Evolutionary conservation across 2,888 invertebrate genomes (phyloP).

Genomic region (Bombylius discolor): DNA sequence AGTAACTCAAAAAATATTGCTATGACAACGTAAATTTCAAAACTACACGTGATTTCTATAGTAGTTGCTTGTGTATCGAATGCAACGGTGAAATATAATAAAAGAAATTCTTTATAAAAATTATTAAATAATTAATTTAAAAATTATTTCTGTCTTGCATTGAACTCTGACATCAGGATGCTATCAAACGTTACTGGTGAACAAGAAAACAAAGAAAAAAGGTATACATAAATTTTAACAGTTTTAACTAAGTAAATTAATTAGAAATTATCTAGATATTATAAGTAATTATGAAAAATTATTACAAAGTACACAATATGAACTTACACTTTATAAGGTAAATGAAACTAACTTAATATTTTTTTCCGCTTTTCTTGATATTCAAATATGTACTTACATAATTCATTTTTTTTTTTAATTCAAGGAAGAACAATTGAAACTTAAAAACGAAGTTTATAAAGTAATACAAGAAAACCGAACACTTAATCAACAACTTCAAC

Average conservation of each 20-base stretch:
- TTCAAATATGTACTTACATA: background rate
- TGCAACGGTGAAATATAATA: too few species aligned
- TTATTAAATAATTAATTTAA: too few species aligned
- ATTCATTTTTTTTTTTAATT: background rate
- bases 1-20: too few species aligned
- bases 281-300: conserved; percentile 13
- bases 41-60: too few species aligned
- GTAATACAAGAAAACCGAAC: conserved; percentile 33
- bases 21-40: too few species aligned
- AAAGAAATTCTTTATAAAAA: too few species aligned
- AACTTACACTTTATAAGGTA: conserved; percentile 17
- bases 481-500: conserved; percentile 5
- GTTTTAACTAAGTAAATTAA: background rate
- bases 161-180: too few species aligned
- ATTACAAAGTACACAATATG: conserved; percentile 12
- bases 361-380: too few species aligned
- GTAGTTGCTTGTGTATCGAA: too few species aligned
- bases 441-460: conserved; percentile 24
- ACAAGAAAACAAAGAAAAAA: background rate
- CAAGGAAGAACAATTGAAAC: conserved; percentile 27
- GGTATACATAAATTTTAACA: background rate
- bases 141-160: too few species aligned
- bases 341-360: background rate
- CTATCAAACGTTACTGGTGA: too few species aligned
- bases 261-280: conserved; percentile 12